Conservation (phyloP, 2,888 invertebrate species). For the Ophioninae sp. region DNA sequence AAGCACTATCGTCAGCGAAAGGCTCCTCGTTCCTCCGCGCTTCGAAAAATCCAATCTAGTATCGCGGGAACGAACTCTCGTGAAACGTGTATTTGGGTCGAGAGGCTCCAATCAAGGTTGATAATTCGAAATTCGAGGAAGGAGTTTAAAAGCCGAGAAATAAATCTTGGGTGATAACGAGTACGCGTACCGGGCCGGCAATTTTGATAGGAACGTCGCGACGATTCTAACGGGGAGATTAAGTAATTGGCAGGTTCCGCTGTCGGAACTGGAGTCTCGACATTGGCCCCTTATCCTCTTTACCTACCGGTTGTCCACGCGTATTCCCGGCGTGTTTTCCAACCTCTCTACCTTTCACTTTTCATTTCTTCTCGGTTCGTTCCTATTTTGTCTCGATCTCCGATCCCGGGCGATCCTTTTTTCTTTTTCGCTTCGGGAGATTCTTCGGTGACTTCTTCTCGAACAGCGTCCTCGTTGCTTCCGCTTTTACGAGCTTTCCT, state of each 20-base stretch:
- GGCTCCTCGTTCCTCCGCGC: conserved; percentile 13
- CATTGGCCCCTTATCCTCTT: conserved; percentile 43
- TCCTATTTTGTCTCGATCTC: background rate
- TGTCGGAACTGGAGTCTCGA: conserved; percentile 66
- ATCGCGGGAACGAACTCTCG: conserved; percentile 10
- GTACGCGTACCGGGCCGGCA: conserved; percentile 71
- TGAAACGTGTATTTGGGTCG: conserved; percentile 16
- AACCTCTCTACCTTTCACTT: conserved; percentile 27
- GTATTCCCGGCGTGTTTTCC: conserved; percentile 42
- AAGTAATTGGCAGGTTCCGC: conserved; percentile 74
- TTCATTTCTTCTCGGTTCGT: conserved; percentile 1
- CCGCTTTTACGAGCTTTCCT: too few relatives aligned
- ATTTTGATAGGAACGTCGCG: conserved; percentile 65
- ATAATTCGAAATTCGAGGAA: conserved; percentile 44
- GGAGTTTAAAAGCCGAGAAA: conserved; percentile 22
- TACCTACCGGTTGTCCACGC: conserved; percentile 59
- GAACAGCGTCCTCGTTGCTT: conserved; percentile 17
- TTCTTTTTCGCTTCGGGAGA: conserved; percentile 27
- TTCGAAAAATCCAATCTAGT: background rate
- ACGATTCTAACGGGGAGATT: conserved; percentile 72
- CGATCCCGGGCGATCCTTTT: too few relatives aligned
- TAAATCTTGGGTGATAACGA: conserved; percentile 62
- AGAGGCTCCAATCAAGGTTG: conserved; percentile 33
- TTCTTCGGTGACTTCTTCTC: conserved; percentile 37
- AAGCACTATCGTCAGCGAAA: too few relatives aligned